Evolutionary conservation across 2,888 invertebrate genomes (phyloP), one percentile per base, ranked within the genome.

Genomic region (Cerceris ruficornis): DNA sequence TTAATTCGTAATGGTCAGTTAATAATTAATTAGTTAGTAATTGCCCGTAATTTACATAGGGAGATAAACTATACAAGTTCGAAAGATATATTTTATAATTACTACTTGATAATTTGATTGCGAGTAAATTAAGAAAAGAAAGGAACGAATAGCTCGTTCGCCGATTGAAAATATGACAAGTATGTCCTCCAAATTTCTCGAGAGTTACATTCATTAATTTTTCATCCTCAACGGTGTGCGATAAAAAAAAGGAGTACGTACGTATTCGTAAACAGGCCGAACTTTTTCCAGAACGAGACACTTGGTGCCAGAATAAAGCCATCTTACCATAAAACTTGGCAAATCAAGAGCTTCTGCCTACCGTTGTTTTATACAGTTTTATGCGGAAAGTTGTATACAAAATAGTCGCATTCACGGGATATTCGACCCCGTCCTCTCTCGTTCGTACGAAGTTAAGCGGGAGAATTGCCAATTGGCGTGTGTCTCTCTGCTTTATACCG

Each of bases 381-480:
- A 80, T 71, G 71, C 67, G 60, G 57, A 71, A 80, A 80, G 65
- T 80, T 79, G 57, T 62, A 59, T 58, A 46, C 59, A 60, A n/a
- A 41, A 58, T 50, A 28, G 49, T 28, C 62, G 58, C 69, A 58
- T 61, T 50, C 66, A 13, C 68, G 62, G 64, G 15, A 69, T 55
- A 46, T 41, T 14, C 54, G 17, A 14, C 62, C 58, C 43, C 61
- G 28, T 58, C 68, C 52, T 60, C 52, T 15, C 57, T 43, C 5
- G 39, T 52, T 54, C 41, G 46, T 46, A 15, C 17, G 59, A 57
- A 61, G 60, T 28, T 57, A 67, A 75, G 42, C 67, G 78, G 80
- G 79, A 75, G 69, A 78, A 80, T 70, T 80, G 75, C 71, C 80
- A 80, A 80, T 80, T 79, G 80, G 75, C 80, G 61, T 75, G 68